Conservation (phyloP, 2,797 vertebrate genomes). For the Prionace glauca region DNA sequence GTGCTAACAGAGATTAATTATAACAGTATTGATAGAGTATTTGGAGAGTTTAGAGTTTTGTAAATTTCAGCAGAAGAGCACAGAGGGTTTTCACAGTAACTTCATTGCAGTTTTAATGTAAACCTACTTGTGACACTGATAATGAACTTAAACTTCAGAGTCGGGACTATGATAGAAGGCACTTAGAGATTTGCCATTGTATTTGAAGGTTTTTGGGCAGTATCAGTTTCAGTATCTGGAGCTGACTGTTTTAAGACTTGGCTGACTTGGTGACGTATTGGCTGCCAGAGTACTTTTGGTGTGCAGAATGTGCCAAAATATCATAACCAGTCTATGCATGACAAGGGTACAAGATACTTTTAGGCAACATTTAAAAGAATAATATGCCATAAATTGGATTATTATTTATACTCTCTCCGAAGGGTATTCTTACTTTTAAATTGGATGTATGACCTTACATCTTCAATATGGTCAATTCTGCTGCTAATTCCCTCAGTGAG, state of each 20-base stretch:
- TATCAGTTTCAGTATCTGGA: neutral
- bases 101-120: too few relatives aligned
- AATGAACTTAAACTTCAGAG: neutral
- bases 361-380: neutral
- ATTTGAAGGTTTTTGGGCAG: neutral
- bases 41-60: neutral
- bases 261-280: neutral
- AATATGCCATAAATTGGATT: neutral
- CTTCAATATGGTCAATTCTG: neutral
- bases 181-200: neutral
- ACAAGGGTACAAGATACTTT: neutral
- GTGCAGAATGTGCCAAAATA: neutral
- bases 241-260: neutral
- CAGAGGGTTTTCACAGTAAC: too few relatives aligned
- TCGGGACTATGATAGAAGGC: neutral
- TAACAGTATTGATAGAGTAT: neutral
- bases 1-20: too few relatives aligned
- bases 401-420: neutral
- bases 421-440: neutral
- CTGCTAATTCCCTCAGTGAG: neutral
- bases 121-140: too few relatives aligned
- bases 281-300: neutral
- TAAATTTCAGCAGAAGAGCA: neutral
- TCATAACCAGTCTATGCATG: neutral
- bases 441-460: neutral